These are phyloP conservation scores for Vanessa atalanta DNA, from an alignment of 1,140 invertebrate species.

Conservation along the genomic window DNA sequence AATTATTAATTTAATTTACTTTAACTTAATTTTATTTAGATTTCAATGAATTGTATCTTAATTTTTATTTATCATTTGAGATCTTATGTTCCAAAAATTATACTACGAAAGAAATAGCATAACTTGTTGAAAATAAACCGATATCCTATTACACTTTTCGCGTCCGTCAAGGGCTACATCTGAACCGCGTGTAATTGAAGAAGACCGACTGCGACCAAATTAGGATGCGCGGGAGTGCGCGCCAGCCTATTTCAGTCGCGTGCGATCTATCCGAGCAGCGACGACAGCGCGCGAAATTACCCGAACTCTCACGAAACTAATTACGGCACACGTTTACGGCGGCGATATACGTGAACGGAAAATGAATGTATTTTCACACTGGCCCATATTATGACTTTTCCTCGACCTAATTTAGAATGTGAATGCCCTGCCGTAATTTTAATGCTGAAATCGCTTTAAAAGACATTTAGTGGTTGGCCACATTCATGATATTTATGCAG, in stretches of 20 bases:
- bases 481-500: slow-evolving; percentile 10
- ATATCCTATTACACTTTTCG: slow-evolving; percentile 21
- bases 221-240: slow-evolving; percentile 62
- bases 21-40: too few species aligned
- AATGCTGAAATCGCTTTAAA: slow-evolving; percentile 18
- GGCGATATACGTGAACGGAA: slow-evolving; percentile 8
- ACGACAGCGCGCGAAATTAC: slow-evolving; percentile 40
- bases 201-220: slow-evolving; percentile 66
- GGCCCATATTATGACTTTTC: slow-evolving; percentile 7
- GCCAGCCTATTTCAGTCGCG: slow-evolving; percentile 70
- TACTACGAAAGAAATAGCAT: too few species aligned
- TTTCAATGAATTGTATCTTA: too few species aligned
- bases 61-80: too few species aligned
- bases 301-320: slow-evolving; percentile 48
- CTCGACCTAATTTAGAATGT: slow-evolving; percentile 31
- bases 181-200: slow-evolving; percentile 62
- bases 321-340: slow-evolving; percentile 49
- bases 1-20: too few species aligned
- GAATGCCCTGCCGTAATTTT: neutral
- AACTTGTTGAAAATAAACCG: neutral
- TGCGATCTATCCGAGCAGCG: slow-evolving; percentile 47
- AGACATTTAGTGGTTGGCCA: slow-evolving; percentile 2
- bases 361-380: slow-evolving; percentile 26
- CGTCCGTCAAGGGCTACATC: slow-evolving; percentile 39
- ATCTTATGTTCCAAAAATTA: too few species aligned